phyloP scores from a whole-genome alignment of 2,797 vertebrate species.

The Nyctalus aviator region DNA sequence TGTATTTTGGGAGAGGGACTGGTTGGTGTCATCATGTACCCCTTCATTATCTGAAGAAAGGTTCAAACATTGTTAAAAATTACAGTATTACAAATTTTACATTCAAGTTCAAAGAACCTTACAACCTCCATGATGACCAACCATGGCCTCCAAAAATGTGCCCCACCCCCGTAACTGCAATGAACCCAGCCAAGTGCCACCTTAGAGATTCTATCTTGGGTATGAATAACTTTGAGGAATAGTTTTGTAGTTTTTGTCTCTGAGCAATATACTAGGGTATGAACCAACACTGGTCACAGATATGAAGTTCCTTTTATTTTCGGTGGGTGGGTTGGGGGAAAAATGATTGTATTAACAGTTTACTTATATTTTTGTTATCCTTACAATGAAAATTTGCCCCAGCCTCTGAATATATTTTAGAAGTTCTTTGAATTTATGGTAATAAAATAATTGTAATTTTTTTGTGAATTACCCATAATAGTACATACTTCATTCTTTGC shows the following conservation, averaged over 20 bases:
- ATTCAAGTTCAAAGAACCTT: neutral
- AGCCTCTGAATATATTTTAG: constrained; percentile 15
- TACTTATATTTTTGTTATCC: constrained; percentile 32
- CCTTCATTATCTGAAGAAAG: neutral
- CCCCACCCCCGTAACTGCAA: neutral
- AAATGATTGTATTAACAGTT: constrained; percentile 3
- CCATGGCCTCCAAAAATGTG: neutral
- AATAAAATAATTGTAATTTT: constrained; percentile 47
- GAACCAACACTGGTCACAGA: neutral
- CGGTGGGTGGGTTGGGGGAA: neutral
- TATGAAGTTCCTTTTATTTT: constrained; percentile 18
- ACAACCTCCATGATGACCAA: neutral
- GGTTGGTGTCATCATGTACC: neutral
- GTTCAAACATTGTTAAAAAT: neutral
- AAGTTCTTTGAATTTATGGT: constrained; percentile 41
- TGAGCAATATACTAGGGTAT: neutral
- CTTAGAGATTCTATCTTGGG: neutral
- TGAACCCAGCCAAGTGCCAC: neutral
- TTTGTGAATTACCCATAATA: neutral
- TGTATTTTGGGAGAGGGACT: neutral
- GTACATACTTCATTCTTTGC: neutral
- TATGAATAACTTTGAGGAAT: constrained; percentile 24
- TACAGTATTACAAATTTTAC: neutral
- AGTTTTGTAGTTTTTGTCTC: constrained; percentile 4
- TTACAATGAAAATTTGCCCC: constrained; percentile 41